Base-by-base conservation (phyloP, 2,888 invertebrate genomes). In the Lepetodrilus schrolli region DNA sequence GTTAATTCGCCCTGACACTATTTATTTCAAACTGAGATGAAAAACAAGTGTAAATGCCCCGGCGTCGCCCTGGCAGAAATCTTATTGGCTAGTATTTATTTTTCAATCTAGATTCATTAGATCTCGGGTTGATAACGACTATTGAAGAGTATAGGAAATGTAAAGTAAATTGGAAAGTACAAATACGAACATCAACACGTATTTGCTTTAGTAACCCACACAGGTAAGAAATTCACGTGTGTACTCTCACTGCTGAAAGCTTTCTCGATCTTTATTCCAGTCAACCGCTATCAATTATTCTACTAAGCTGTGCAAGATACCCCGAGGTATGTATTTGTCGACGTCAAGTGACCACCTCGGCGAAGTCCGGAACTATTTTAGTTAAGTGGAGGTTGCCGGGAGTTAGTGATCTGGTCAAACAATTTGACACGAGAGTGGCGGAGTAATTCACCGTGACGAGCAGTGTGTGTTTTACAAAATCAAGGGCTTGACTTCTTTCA, bases 51-150 rank as follows among this genome's bases (percentile, higher is more conserved):
- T 58, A 58, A 58, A 58, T 58, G 23, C 21, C 30, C n/a, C 17
- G n/a, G 26, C 23, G 58, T 58, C 58, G 30, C 58, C 58, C 26
- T n/a, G 58, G 58, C 58, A 58, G 26, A n/a, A 30, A 17, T 26
- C 26, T 30, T 30, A 58, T 26, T 58, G 3, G 13, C 26, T 13
- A 8, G 10, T 68, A 68, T 68, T 47, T 68, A 21, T 68, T 68
- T 68, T 47, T 47, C 26, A n/a, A 26, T 43, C 68, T 43, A 47
- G 47, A 58, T 58, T 58, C 30, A 72, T 70, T 72, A 72, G 65
- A 72, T 66, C 72, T 30, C 26, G 48, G n/a, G 65, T 66, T 66
- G 65, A 72, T 65, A 47, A 70, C 26, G 72, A n/a, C n/a, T n/a
- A n/a, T 38, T 48, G 34, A 66, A 66, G 23, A 30, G 36, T 17